A percentile compares a stretch with the other conserved stretches of the same genome.
Conservation (phyloP, 2,888 invertebrate species). For the Stomorhina lunata region DNA sequence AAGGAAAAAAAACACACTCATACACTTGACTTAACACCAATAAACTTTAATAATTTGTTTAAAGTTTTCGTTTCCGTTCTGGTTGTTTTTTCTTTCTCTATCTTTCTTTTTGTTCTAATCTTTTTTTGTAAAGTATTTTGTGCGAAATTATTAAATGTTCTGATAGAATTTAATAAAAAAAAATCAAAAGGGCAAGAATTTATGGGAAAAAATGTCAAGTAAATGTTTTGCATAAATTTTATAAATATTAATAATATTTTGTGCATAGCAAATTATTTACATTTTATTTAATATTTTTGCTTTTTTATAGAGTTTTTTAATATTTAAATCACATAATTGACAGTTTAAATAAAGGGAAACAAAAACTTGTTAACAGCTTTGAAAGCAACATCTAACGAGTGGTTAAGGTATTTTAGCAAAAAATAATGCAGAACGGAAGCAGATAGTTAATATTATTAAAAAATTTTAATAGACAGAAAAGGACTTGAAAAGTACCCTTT, state of each 20-base stretch:
- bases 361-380: neutral
- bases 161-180: slow-evolving; percentile 24
- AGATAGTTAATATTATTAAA: too few relatives aligned
- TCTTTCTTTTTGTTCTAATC: too few relatives aligned
- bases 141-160: neutral
- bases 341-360: neutral
- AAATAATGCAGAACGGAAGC: neutral
- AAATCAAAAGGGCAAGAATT: neutral
- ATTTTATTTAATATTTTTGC: neutral
- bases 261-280: slow-evolving; percentile 19
- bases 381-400: neutral
- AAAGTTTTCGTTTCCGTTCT: slow-evolving; percentile 27
- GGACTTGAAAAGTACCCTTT: too few relatives aligned
- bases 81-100: neutral
- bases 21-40: slow-evolving; percentile 58
- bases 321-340: slow-evolving; percentile 31
- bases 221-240: slow-evolving; percentile 12
- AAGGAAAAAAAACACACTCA: slow-evolving; percentile 8
- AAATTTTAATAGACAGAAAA: too few relatives aligned
- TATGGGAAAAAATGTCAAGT: too few relatives aligned
- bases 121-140: too few relatives aligned
- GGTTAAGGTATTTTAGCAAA: neutral
- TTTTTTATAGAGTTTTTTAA: neutral
- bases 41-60: slow-evolving; percentile 59
- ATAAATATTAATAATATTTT: slow-evolving; percentile 35